These are phyloP conservation scores for Stigmatopora argus DNA, from an alignment of 2,113 vertebrate species.

Conservation along the genomic window DNA sequence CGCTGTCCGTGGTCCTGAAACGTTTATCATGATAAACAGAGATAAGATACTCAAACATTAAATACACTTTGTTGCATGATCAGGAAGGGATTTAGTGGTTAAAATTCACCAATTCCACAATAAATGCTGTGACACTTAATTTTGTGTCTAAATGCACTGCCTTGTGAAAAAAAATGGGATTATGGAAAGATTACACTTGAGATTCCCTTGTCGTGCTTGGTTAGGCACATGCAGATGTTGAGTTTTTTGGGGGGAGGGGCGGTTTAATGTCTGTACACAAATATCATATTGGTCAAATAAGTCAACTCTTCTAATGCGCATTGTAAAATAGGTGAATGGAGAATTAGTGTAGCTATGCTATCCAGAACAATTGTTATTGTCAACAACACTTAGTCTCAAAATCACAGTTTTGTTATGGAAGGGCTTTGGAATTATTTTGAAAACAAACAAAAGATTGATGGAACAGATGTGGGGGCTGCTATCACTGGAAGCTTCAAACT, in stretches of 20 bases:
- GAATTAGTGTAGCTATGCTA: background rate
- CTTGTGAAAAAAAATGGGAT: background rate
- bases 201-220: background rate
- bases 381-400: background rate
- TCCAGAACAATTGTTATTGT: background rate
- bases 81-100: no score
- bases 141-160: background rate
- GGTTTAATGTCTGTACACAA: background rate
- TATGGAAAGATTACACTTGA: background rate
- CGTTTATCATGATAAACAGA: background rate
- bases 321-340: no score
- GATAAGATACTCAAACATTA: background rate
- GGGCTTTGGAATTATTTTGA: background rate
- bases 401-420: background rate
- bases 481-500: no score
- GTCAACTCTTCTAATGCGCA: background rate
- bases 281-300: background rate
- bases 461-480: no score
- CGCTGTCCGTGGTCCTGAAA: slow-evolving; percentile 39
- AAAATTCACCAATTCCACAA: background rate
- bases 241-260: no score
- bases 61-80: background rate
- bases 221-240: background rate
- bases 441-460: background rate
- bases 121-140: background rate